phyloP scores from a whole-genome alignment of 2,888 invertebrate species.

The Iselma pallidipennis region DNA sequence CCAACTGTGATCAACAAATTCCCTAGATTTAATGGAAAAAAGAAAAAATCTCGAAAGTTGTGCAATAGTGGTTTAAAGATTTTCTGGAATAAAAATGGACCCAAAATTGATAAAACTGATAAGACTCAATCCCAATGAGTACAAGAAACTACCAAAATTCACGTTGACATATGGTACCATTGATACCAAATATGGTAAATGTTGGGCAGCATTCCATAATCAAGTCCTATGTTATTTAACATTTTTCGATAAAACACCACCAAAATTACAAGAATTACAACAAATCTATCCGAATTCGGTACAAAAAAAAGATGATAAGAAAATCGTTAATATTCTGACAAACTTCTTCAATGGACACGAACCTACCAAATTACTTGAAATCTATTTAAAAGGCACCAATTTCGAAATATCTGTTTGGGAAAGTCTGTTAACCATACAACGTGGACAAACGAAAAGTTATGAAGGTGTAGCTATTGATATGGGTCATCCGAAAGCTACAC shows the following conservation, averaged over 20 bases:
- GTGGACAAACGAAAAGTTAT: conserved; percentile 47
- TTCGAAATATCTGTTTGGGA: conserved; percentile 51
- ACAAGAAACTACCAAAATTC: conserved; percentile 8
- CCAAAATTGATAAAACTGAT: background rate
- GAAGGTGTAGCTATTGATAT: conserved; percentile 46
- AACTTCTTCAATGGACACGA: conserved; percentile 2
- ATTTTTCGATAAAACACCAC: conserved; percentile 11
- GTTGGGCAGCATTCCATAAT: conserved; percentile 8
- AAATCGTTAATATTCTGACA: background rate
- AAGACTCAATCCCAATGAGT: conserved; percentile 4
- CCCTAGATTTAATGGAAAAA: background rate
- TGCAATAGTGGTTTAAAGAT: background rate
- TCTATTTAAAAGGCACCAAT: conserved; percentile 47
- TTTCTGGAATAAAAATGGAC: background rate
- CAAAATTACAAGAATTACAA: background rate
- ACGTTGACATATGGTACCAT: conserved; percentile 10
- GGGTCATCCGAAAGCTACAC: conserved; percentile 47
- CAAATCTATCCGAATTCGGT: conserved; percentile 8
- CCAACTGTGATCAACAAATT: background rate
- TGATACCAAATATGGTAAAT: conserved; percentile 10
- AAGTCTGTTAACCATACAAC: conserved; percentile 40
- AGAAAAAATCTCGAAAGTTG: too few relatives aligned
- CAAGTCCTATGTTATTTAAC: conserved; percentile 11
- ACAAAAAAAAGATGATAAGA: background rate
- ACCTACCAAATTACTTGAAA: conserved; percentile 26